Evolutionary conservation across 2,888 invertebrate genomes (phyloP).

Genomic region (Sphinx pinastri): DNA sequence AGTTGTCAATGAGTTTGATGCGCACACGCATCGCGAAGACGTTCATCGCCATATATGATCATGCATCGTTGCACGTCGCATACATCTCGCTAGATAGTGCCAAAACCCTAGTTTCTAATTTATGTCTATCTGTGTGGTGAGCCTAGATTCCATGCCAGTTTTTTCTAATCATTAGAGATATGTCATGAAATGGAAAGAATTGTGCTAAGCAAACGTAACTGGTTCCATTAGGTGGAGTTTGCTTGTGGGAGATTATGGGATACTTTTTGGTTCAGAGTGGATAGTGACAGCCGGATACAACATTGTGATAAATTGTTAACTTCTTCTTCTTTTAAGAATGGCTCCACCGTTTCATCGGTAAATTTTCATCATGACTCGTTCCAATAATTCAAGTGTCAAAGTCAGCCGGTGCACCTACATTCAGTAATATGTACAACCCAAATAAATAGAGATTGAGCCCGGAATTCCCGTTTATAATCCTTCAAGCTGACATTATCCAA

Average conservation of each 20-base stretch:
- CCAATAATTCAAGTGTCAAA: too few species aligned
- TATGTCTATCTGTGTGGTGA: slow-evolving; percentile 26
- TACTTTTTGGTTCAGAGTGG: background rate
- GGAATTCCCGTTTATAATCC: too few species aligned
- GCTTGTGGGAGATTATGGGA: background rate
- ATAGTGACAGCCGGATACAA: too few species aligned
- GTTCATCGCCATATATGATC: slow-evolving; percentile 34
- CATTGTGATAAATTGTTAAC: too few species aligned
- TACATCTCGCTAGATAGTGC: slow-evolving; percentile 43
- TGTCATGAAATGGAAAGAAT: slow-evolving; percentile 1
- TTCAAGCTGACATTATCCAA: too few species aligned
- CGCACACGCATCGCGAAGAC: slow-evolving; percentile 20
- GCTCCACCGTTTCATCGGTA: too few species aligned
- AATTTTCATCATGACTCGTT: too few species aligned
- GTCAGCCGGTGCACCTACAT: too few species aligned
- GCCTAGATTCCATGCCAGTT: background rate
- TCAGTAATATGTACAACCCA: too few species aligned
- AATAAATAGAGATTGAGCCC: too few species aligned
- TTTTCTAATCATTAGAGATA: slow-evolving; percentile 1
- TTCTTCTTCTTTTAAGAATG: too few species aligned
- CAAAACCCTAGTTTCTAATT: slow-evolving; percentile 54
- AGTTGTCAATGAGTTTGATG: slow-evolving; percentile 25
- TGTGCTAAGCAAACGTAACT: background rate
- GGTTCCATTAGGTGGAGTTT: background rate
- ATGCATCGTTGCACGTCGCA: slow-evolving; percentile 36